Percentiles rank a stretch among this genome's conserved stretches.
phyloP scores from a whole-genome alignment of 2,888 invertebrate genomes.

The Leucoma salicis region DNA sequence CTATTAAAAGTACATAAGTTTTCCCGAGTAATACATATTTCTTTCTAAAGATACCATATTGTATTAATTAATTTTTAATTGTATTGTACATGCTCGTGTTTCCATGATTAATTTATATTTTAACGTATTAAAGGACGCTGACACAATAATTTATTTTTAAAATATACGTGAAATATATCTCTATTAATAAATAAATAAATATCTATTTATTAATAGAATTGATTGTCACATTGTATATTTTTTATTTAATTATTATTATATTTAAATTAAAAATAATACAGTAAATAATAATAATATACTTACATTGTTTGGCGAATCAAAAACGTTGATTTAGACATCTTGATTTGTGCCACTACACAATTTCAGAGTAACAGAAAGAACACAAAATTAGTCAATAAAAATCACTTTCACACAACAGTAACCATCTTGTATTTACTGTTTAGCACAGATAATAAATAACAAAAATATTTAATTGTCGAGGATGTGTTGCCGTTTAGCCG shows the following conservation, averaged over 20 bases:
- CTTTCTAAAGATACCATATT: too few species aligned
- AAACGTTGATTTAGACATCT: conserved; percentile 48
- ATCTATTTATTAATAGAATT: too few species aligned
- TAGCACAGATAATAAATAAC: conserved; percentile 7
- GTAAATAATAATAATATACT: conserved; percentile 35
- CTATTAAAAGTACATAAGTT: too few species aligned
- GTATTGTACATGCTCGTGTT: too few species aligned
- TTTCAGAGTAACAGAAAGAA: conserved; percentile 18
- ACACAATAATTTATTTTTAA: too few species aligned
- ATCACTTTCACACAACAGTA: conserved; percentile 31
- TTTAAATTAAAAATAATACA: neutral
- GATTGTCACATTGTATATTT: neutral
- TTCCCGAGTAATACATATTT: too few species aligned
- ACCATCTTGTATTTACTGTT: conserved; percentile 14
- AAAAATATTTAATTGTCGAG: conserved; percentile 17
- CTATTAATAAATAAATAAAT: too few species aligned
- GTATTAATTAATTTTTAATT: too few species aligned
- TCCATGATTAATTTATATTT: too few species aligned
- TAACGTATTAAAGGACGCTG: neutral
- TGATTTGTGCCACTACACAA: conserved; percentile 22
- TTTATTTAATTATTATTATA: neutral
- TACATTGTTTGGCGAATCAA: conserved; percentile 51
- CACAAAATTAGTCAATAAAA: conserved; percentile 4
- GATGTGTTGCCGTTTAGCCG: conserved; percentile 36
- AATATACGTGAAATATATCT: too few species aligned